phyloP scores from a whole-genome alignment of 1,140 invertebrate genomes.

The Leguminivora glycinivorella region DNA sequence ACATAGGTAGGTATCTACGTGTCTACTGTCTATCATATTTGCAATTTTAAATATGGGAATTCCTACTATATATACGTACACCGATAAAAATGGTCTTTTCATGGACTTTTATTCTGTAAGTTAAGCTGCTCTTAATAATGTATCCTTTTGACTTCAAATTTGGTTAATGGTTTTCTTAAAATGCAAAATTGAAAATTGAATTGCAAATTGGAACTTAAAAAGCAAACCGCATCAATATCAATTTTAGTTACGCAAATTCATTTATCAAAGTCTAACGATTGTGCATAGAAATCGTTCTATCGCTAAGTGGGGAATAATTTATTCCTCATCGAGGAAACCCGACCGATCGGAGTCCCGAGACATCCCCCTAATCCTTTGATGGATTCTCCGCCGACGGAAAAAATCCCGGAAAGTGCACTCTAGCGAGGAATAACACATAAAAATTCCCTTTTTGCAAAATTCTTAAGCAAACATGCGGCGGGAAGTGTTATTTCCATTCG shows the following conservation, averaged over 20 bases:
- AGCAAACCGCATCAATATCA: constrained; percentile 26
- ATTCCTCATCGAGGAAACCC: constrained; percentile 70
- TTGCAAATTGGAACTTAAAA: neutral
- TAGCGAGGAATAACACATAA: constrained; percentile 57
- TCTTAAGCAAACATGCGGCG: constrained; percentile 41
- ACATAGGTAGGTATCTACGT: too few species aligned
- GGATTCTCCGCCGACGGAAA: constrained; percentile 60
- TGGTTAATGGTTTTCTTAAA: neutral
- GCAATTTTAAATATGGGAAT: neutral
- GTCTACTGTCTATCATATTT: too few species aligned
- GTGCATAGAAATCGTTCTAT: constrained; percentile 50
- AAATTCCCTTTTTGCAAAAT: constrained; percentile 48
- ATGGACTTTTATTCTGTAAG: too few species aligned
- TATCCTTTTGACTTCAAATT: too few species aligned
- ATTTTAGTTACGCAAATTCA: constrained; percentile 28
- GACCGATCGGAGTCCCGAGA: constrained; percentile 62
- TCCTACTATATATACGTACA: too few species aligned
- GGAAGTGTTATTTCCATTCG: constrained; percentile 30
- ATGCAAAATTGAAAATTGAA: neutral
- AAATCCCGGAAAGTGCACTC: constrained; percentile 67
- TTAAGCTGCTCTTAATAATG: too few species aligned
- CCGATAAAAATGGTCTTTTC: too few species aligned
- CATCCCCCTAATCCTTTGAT: constrained; percentile 74
- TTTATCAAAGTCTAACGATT: constrained; percentile 32
- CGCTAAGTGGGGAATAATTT: constrained; percentile 72